Evolutionary conservation across 2,797 vertebrate genomes (phyloP).

Genomic region (Peromyscus eremicus): DNA sequence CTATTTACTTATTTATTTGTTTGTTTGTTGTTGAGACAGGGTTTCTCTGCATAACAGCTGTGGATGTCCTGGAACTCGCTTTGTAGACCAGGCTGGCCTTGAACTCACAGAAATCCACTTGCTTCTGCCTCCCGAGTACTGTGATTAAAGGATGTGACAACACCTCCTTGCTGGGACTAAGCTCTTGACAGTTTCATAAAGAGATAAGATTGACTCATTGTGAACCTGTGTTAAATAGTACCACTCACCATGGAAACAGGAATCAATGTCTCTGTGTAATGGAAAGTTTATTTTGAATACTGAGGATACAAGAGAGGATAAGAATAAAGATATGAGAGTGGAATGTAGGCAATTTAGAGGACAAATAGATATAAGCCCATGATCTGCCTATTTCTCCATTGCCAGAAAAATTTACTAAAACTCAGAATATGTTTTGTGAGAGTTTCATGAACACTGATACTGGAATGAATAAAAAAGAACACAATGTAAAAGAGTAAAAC

Average conservation of each 20-base stretch:
- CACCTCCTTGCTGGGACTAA: neutral
- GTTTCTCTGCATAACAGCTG: neutral
- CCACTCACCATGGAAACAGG: neutral
- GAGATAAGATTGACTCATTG: neutral
- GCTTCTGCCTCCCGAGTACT: neutral
- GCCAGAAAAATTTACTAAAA: slow-evolving; percentile 11
- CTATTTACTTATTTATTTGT: neutral
- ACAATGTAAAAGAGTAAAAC: neutral
- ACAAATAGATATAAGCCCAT: no score
- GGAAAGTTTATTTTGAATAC: neutral
- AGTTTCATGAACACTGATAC: neutral
- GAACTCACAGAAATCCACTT: neutral
- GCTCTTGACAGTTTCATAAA: slow-evolving; percentile 14
- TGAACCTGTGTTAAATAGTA: neutral
- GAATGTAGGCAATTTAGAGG: neutral
- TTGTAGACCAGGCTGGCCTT: neutral
- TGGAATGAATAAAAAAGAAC: neutral
- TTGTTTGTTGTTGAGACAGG: neutral
- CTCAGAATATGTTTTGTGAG: neutral
- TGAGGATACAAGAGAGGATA: neutral
- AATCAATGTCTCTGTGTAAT: neutral
- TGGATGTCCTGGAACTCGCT: neutral
- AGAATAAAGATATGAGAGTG: neutral
- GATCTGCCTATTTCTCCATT: neutral
- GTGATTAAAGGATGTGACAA: neutral